A percentile compares a stretch with the other conserved stretches of the same genome.
These are phyloP conservation scores for Rallus crepitans DNA, from an alignment of 2,797 vertebrate species.

Conservation along the genomic window DNA sequence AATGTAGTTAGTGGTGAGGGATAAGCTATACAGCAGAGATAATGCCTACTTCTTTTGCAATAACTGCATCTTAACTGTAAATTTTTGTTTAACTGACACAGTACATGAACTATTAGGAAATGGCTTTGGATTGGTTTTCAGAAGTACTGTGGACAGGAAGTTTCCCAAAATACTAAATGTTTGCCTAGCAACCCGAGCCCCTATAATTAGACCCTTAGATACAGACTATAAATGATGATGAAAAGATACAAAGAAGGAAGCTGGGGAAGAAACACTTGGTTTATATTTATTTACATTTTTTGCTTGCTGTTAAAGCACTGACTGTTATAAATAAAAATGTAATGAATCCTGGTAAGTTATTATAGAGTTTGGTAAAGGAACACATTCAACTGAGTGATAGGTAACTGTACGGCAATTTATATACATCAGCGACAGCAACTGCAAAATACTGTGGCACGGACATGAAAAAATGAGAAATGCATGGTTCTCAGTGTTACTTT, in stretches of 20 bases:
- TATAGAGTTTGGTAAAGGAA: background rate
- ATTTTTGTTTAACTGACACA: background rate
- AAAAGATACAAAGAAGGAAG: background rate
- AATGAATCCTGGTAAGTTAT: background rate
- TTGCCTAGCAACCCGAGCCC: slow-evolving; percentile 57
- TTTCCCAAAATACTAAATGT: slow-evolving; percentile 55
- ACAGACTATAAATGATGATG: background rate
- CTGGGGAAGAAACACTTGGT: background rate
- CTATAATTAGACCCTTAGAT: slow-evolving; percentile 42
- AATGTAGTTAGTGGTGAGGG: background rate
- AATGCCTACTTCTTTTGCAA: background rate
- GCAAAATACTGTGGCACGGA: background rate
- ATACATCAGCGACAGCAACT: background rate
- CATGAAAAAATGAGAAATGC: background rate
- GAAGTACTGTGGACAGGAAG: slow-evolving; percentile 14
- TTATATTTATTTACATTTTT: background rate
- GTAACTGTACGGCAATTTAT: background rate
- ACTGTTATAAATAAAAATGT: background rate
- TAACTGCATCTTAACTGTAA: background rate
- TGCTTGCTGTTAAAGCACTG: background rate
- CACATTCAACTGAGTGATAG: background rate
- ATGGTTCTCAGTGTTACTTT: background rate
- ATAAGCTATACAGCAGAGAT: background rate
- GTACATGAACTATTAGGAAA: background rate
- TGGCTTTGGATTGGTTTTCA: background rate